Base-by-base conservation (phyloP, 2,888 invertebrate genomes). In the Catonia carolina region DNA sequence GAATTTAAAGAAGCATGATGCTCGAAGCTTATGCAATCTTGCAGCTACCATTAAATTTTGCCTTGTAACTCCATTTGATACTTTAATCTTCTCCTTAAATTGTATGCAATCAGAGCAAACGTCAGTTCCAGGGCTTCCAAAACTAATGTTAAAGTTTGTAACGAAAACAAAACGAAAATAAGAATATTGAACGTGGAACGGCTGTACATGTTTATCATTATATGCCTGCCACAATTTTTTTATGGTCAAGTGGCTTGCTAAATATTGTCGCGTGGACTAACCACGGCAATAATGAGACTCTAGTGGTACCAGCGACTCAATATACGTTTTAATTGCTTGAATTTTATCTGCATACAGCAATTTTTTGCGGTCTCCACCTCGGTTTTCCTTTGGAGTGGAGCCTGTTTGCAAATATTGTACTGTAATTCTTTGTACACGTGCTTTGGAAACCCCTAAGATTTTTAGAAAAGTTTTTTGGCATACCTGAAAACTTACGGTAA, bases 1-100 rank as follows among this genome's bases (percentile, higher is more conserved):
- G 17, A 58, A 36, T 4, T 49, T 22, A 59, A 59, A 65, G 58
- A 67, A 66, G n/a, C 61, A 55, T 37, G 65, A 61, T 6, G 56
- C 61, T 55, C 60, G 54, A 47, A 59, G 39, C 58, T 62, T 65
- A 42, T 65, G 35, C 35, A 33, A 33, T 33, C 35, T 8, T 33
- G 8, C 8, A 10, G 8, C 12, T 12, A 33, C 12, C 12, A 33
- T 33, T 12, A 8, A 33, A 33, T 33, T 12, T 10, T 33, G 8
- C 12, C 12, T 33, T 10, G 12, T 33, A n/a, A n/a, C n/a, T n/a
- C n/a, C n/a, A n/a, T n/a, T n/a, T 23, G n/a, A n/a, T n/a, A n/a
- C n/a, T 37, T 53, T 53, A 12, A 42, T 53, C 18, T 42, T 42
- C 10, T 27, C 42, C 12, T 27, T 15, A 18, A 53, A 31, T 41